Conservation (phyloP, 2,113 vertebrate genomes). For the Sylvilagus bachmani region DNA sequence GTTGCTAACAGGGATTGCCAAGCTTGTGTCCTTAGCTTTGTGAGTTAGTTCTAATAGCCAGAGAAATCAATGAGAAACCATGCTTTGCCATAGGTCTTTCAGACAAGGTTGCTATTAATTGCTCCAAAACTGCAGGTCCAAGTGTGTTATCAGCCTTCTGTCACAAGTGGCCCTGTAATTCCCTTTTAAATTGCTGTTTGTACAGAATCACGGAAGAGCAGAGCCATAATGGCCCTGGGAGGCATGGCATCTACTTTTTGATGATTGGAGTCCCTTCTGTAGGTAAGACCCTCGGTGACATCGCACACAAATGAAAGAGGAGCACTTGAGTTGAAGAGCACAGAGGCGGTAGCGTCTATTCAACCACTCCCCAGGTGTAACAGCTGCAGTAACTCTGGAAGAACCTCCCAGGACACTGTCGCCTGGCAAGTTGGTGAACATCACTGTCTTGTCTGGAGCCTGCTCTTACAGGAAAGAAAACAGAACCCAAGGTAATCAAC, state of each 20-base stretch:
- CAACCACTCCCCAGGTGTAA: not conserved
- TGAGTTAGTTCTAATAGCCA: slow-evolving; percentile 32
- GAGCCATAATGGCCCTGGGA: slow-evolving; percentile 33
- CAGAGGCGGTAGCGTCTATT: not conserved
- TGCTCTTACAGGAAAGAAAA: not conserved
- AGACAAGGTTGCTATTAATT: slow-evolving; percentile 56
- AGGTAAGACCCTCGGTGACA: slow-evolving; percentile 37
- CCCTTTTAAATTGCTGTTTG: slow-evolving; percentile 62
- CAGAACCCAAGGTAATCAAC: not conserved
- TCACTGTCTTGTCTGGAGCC: not conserved
- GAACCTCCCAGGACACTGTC: not conserved
- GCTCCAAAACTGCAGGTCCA: slow-evolving; percentile 3
- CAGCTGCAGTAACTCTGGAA: not conserved
- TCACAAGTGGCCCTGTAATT: slow-evolving; percentile 53
- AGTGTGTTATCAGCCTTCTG: slow-evolving; percentile 34
- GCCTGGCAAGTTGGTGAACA: not conserved
- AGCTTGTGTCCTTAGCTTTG: slow-evolving; percentile 34
- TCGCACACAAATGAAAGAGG: slow-evolving; percentile 37
- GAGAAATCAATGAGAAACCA: slow-evolving; percentile 65
- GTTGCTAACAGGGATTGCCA: slow-evolving; percentile 4
- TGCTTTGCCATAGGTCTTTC: slow-evolving; percentile 48
- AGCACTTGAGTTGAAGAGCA: not conserved
- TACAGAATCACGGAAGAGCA: slow-evolving; percentile 25
- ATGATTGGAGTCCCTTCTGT: not conserved
- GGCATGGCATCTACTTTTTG: slow-evolving; percentile 47